phyloP scores from a whole-genome alignment of 2,888 invertebrate species.

The Amiota minor region DNA sequence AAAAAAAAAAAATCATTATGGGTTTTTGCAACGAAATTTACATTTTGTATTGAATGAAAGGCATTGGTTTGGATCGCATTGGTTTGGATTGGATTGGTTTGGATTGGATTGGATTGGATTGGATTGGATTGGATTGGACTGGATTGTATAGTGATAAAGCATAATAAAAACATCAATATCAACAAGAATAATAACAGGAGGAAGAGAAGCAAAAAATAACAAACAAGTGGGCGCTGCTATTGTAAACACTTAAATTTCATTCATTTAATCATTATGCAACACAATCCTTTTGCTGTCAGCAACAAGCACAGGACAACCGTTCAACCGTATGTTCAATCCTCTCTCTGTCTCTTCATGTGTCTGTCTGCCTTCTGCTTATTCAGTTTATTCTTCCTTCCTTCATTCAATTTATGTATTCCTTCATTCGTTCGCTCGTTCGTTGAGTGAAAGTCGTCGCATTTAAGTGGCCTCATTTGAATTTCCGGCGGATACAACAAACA shows the following conservation, averaged over 20 bases:
- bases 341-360: no score
- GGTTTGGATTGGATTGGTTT: constrained; percentile 7
- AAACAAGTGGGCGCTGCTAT: constrained; percentile 32
- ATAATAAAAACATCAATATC: no score
- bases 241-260: constrained; percentile 54
- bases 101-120: constrained; percentile 2
- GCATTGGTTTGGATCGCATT: not conserved
- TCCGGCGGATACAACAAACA: constrained; percentile 48
- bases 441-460: constrained; percentile 17
- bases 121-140: no score
- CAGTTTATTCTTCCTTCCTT: no score
- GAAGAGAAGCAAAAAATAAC: not conserved
- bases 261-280: constrained; percentile 60
- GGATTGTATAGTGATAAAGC: no score
- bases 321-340: no score
- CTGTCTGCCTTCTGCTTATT: no score
- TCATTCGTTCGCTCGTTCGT: constrained; percentile 19
- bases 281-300: constrained; percentile 38
- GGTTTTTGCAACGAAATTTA: no score
- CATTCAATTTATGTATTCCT: not conserved
- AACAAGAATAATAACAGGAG: no score
- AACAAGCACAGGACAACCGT: not conserved
- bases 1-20: no score
- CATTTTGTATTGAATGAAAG: no score
- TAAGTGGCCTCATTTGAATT: constrained; percentile 52